A percentile compares a stretch with the other conserved stretches of the same genome.
These are phyloP conservation scores for Plagiodera versicolora DNA, from an alignment of 2,888 invertebrate genomes.

Conservation along the genomic window DNA sequence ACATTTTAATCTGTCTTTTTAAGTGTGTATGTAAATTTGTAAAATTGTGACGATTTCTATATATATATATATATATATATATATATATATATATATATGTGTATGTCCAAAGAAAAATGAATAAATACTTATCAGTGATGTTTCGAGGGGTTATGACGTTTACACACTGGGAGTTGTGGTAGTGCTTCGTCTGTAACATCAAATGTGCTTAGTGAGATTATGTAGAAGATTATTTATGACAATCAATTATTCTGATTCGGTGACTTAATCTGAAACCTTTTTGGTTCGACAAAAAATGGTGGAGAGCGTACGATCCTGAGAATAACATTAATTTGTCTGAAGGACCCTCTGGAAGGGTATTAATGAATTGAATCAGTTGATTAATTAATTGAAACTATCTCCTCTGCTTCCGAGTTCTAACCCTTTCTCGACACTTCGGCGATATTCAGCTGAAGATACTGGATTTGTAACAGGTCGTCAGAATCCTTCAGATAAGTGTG, in stretches of 20 bases:
- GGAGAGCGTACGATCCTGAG: slow-evolving; percentile 13
- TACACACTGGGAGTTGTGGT: no score
- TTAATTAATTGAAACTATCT: slow-evolving; percentile 64
- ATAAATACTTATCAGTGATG: background rate
- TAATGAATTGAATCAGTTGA: slow-evolving; percentile 63
- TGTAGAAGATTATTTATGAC: no score
- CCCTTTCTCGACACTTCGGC: slow-evolving; percentile 39
- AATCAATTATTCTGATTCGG: no score
- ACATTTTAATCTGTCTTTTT: no score
- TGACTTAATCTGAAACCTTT: background rate
- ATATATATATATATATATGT: background rate
- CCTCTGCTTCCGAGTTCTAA: slow-evolving; percentile 46
- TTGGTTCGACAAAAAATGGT: slow-evolving; percentile 17
- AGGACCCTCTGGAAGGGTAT: slow-evolving; percentile 54
- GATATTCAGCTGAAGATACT: slow-evolving; percentile 45
- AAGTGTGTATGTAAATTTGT: no score
- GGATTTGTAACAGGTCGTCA: slow-evolving; percentile 45
- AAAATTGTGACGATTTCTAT: no score
- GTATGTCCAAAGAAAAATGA: background rate
- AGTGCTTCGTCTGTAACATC: no score
- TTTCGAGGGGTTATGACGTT: no score
- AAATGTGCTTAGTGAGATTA: no score
- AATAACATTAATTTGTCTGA: slow-evolving; percentile 51
- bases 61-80: no score
- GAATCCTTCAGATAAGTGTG: background rate